Evolutionary conservation across 2,113 vertebrate genomes (phyloP), one percentile per base, ranked within the genome.

Genomic region (Cyanistes caeruleus): DNA sequence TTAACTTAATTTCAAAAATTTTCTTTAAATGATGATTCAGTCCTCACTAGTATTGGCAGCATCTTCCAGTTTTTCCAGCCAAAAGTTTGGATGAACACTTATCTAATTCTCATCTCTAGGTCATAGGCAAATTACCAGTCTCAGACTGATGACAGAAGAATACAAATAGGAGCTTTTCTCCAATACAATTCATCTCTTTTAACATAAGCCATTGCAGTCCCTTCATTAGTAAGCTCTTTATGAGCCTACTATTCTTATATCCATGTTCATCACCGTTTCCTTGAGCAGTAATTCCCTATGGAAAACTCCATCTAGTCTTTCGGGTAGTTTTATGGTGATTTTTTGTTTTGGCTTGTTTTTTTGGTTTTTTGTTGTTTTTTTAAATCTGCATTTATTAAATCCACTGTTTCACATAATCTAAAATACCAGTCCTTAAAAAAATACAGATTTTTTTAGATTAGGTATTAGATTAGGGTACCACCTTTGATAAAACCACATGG

Each of bases 241-340:
- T 52, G 53, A 33, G 7, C 6, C 56, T 89, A 39, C 2, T 78
- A 14, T 74, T 90, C 31, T 72, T 70, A 28, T 55, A 60, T 64
- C 23, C 56, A 28, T 16, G 4, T 43, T 64, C 31, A 76, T 30
- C 6, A 48, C 56, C 18, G 43, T 11, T 46, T 85, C 33, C 30
- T 51, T 79, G 27, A 76, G 22, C 4, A 65, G n/a, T 39, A 67
- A 78, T 82, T 93, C 89, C 48, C 19, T 25, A 25, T 39, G 5
- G 30, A 41, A 89, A 91, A 46, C 2, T 7, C 4, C 27, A 37
- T 21, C 2, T 6, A 33, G 4, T 51, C 5, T 70, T 55, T 63
- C 0, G 0, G 0, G 5, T 31, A 68, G 6, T 37, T 76, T 49
- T 43, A 41, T 33, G n/a, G 6, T 15, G 53, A 4, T 24, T 3